Base-by-base conservation (phyloP, 2,888 invertebrate species). In the Pegoplata infirma region DNA sequence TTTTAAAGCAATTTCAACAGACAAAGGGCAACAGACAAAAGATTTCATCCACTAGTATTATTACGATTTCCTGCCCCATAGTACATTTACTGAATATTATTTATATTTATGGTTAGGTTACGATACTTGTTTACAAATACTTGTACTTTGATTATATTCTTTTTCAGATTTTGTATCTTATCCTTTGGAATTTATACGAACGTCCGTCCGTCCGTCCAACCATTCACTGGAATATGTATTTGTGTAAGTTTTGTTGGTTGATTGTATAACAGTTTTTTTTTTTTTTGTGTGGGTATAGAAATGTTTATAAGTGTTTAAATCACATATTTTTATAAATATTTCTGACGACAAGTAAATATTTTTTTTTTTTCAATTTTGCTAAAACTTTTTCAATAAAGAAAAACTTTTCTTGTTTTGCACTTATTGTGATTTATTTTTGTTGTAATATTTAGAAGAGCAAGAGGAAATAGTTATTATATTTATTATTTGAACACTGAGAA, bases 371-470 rank as follows among this genome's bases (percentile, higher is more conserved):
- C 36, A 36, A 36, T 36, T 3, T 36, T 36, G 12, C 36, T 25
- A 28, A 14, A 71, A 71, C 21, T 71, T 71, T 71, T 71, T 51
- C 51, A 71, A 61, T 61, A 51, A 59, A 61, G 28, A 16, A 44
- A 21, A 21, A 58, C 2, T 36, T 36, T 36, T 36, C 3, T 12
- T 36, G 10, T 7, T 32, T 32, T 32, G 5, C 32, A 32, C 32
- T 32, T 32, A 32, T 8, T 32, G 10, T 32, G 10, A 32, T 32
- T 32, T 32, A 2, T 36, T 28, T 36, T 36, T 36, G 6, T 36
- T 36, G 36, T 10, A 12, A 12, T 5, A 12, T 1, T 12, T 2
- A 28, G 1, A 28, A 28, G 36, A 12, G 10, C 10, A 10, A 36
- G 10, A 36, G 36, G 10, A 36, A 36, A 36, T 36, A 12, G 36